Base-by-base conservation (phyloP, 2,888 invertebrate genomes). In the Morpho helenor region DNA sequence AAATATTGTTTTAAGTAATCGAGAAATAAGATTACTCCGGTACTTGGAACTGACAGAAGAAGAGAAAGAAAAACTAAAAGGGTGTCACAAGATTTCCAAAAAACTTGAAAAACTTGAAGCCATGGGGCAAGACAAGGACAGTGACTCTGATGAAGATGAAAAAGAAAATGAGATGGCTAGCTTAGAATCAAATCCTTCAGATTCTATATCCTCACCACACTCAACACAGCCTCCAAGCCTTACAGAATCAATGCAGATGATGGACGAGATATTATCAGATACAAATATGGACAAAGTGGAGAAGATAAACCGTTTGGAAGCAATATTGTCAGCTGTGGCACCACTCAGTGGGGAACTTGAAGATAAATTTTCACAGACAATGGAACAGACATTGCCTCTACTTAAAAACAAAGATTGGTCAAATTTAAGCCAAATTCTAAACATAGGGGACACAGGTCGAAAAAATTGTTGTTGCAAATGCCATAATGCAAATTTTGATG, bases 31-130 rank as follows among this genome's bases (percentile, higher is more conserved):
- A 72, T 91, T 98, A 61, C 88, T 98, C 64, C 94, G 96, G 74
- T 97, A 97, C 84, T 93, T 98, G 81, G 97, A 97, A 73, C 92
- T 98, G 54, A 97, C 97, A 16, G 97, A 97, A 70, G 97, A 97
- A 66, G 97, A 98, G 76, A 97, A 97, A 73, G 97, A 97, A 70
- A 97, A 97, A 78, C 87, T 98, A 16, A 97, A 97, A 80, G 96
- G 96, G 44, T 96, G 96, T 54, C 95, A 97, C 74, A 98, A 98
- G 88, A 97, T 98, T 62, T 97, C 97, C 0, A 96, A 96, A 74
- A 98, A 98, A 79, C 85, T 98, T 62, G 97, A 98, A 76, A 97
- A 98, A 84, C 91, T 98, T 64, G 97, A 97, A 83, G 95, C 94
- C 66, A 92, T 95, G 66, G 94, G 94, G 10, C 95, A 95, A 72